Percentiles rank a stretch among this genome's conserved stretches.
phyloP scores from a whole-genome alignment of 2,797 vertebrate genomes.

The Otolemur crassicaudatus region DNA sequence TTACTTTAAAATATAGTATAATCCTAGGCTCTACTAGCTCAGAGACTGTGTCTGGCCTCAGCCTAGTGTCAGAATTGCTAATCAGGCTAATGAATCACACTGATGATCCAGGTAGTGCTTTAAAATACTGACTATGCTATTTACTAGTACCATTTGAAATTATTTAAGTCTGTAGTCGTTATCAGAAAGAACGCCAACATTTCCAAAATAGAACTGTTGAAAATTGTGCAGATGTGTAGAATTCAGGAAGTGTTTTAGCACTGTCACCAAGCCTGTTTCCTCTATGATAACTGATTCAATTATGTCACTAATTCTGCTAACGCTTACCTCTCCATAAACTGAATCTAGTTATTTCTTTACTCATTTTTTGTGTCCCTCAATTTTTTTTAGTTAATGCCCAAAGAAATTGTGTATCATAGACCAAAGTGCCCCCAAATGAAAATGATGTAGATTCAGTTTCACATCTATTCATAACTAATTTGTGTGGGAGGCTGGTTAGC shows the following conservation, averaged over 20 bases:
- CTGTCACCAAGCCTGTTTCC: neutral
- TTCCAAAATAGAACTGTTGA: neutral
- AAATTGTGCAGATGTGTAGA: neutral
- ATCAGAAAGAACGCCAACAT: neutral
- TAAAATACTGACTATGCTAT: neutral
- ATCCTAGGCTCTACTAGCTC: neutral
- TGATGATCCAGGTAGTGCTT: neutral
- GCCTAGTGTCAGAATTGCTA: neutral
- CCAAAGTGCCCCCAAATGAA: neutral
- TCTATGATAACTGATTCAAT: neutral
- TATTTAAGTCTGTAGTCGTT: neutral
- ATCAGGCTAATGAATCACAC: neutral
- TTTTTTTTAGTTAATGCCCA: neutral
- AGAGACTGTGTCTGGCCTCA: neutral
- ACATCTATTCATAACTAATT: conserved; percentile 1
- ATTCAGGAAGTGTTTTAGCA: neutral
- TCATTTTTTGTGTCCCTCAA: neutral
- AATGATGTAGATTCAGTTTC: neutral
- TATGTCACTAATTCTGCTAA: neutral
- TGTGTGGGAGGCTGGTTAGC: neutral
- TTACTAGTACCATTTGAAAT: neutral
- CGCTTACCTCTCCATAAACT: neutral
- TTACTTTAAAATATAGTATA: conserved; percentile 12
- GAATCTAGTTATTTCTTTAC: neutral
- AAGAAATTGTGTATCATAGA: conserved; percentile 30